These are phyloP conservation scores for Corythoichthys intestinalis DNA, from an alignment of 2,113 vertebrate genomes.

Conservation along the genomic window DNA sequence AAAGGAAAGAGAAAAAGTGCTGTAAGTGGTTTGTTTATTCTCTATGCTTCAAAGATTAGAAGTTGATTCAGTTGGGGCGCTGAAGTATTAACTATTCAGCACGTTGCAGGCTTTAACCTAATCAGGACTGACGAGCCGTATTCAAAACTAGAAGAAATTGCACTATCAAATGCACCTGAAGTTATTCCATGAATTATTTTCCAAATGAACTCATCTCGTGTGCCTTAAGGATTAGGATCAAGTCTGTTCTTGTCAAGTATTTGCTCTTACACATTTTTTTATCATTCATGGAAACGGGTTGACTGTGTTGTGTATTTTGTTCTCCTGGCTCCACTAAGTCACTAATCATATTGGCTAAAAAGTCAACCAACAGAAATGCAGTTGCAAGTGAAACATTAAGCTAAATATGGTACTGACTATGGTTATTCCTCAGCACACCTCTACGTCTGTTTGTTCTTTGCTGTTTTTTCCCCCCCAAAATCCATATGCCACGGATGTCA, in stretches of 20 bases:
- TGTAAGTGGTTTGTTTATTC: constrained; percentile 60
- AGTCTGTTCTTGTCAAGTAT: constrained; percentile 28
- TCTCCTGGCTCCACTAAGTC: neutral
- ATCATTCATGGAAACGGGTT: constrained; percentile 10
- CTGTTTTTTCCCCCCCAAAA: no score
- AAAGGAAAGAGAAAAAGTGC: constrained; percentile 69
- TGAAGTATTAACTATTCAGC: constrained; percentile 3
- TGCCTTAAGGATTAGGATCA: constrained; percentile 14
- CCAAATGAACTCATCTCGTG: neutral
- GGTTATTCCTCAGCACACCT: constrained; percentile 17
- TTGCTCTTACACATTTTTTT: constrained; percentile 21
- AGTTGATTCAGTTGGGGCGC: neutral
- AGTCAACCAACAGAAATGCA: constrained; percentile 25
- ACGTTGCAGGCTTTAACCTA: neutral
- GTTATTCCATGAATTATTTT: neutral
- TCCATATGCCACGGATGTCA: no score
- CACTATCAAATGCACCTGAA: neutral
- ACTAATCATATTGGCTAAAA: constrained; percentile 16
- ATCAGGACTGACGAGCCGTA: neutral
- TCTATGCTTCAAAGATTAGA: neutral
- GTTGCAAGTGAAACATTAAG: constrained; percentile 11
- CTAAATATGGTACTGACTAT: constrained; percentile 28
- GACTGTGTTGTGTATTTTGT: neutral
- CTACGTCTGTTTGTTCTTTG: neutral
- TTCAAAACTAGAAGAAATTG: neutral